phyloP scores from a whole-genome alignment of 2,113 vertebrate species.

The Heteronetta atricapilla region DNA sequence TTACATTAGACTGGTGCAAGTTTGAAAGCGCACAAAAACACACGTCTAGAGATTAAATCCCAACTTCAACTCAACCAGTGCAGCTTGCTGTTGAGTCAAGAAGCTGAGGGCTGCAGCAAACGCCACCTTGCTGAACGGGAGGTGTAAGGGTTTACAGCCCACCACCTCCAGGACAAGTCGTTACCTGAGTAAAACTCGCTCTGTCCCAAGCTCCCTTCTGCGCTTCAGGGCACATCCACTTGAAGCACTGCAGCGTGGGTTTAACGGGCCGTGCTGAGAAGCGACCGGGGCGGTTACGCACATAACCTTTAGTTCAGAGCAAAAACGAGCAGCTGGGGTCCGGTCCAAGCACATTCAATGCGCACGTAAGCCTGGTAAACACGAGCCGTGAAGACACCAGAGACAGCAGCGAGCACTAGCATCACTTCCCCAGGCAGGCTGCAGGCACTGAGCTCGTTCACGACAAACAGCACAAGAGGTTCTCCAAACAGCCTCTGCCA shows the following conservation, averaged over 20 bases:
- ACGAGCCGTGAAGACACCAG: rapidly evolving
- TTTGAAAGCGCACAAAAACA: rapidly evolving
- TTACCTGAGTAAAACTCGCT: background rate
- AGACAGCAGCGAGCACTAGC: background rate
- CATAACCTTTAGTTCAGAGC: rapidly evolving
- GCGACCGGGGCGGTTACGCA: background rate
- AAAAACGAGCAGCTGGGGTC: background rate
- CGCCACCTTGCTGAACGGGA: background rate
- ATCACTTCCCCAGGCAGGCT: background rate
- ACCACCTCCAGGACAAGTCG: background rate
- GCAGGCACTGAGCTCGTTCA: background rate
- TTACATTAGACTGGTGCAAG: background rate
- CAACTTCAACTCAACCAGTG: background rate
- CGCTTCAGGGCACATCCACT: background rate
- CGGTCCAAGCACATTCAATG: background rate
- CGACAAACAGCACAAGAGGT: rapidly evolving
- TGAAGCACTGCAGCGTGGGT: background rate
- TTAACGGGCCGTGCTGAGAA: background rate
- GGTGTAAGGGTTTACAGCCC: background rate
- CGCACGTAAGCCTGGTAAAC: background rate
- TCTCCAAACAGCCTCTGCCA: background rate
- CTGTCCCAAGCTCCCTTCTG: background rate
- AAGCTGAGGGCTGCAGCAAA: background rate
- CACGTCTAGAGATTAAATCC: background rate
- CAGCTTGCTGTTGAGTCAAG: background rate